Evolutionary conservation across 2,888 invertebrate genomes (phyloP).

Genomic region (Mamestra brassicae): DNA sequence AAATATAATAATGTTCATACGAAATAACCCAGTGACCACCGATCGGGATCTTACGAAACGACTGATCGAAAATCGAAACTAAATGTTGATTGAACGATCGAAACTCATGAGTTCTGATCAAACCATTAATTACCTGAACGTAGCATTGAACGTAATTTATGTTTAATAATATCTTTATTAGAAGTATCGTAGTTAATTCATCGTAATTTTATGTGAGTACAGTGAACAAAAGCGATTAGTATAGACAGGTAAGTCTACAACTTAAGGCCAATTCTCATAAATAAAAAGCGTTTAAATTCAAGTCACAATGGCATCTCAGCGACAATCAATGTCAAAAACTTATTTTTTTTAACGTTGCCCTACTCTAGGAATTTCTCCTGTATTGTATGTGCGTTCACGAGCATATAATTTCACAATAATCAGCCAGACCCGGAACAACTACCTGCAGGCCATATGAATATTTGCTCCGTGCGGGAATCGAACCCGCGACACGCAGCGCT

Average conservation of each 20-base stretch:
- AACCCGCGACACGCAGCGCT: too few relatives aligned
- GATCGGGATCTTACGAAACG: conserved; percentile 72
- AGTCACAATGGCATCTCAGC: too few relatives aligned
- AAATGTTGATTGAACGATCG: conserved; percentile 71
- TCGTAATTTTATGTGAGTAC: conserved; percentile 8
- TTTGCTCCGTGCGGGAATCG: too few relatives aligned
- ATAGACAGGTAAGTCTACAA: background rate
- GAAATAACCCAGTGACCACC: conserved; percentile 57
- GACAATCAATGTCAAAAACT: too few relatives aligned
- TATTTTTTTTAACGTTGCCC: too few relatives aligned
- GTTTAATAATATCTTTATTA: conserved; percentile 75
- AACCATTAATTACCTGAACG: conserved; percentile 75
- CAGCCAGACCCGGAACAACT: too few relatives aligned
- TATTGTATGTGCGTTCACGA: too few relatives aligned
- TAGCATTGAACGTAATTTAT: conserved; percentile 69
- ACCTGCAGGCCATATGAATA: too few relatives aligned
- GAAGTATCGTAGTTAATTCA: conserved; percentile 1
- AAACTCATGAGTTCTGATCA: conserved; percentile 66
- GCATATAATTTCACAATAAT: too few relatives aligned
- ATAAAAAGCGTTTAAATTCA: too few relatives aligned
- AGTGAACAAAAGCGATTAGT: conserved; percentile 9
- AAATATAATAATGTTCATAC: conserved; percentile 7
- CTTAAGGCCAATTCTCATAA: too few relatives aligned
- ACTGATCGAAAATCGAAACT: conserved; percentile 68
- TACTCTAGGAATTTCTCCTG: too few relatives aligned